A percentile compares a stretch with the other conserved stretches of the same genome.
phyloP scores from a whole-genome alignment of 1,140 invertebrate species.

The Aleiodes sp. region DNA sequence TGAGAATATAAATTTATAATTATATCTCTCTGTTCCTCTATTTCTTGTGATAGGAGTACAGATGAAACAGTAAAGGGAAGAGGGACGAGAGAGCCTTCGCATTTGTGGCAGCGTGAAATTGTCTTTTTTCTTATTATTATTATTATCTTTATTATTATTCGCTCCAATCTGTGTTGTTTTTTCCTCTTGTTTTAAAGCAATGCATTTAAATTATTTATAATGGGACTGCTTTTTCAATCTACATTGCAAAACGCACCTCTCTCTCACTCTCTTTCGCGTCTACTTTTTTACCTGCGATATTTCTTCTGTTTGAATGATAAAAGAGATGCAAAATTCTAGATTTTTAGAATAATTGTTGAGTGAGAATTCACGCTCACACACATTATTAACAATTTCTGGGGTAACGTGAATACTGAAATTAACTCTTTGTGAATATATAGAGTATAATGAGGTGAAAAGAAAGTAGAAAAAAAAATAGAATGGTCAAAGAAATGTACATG shows the following conservation, averaged over 20 bases:
- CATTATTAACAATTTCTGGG: too few relatives aligned
- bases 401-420: background rate
- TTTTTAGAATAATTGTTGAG: background rate
- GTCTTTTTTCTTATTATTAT: background rate
- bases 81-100: too few relatives aligned
- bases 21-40: too few relatives aligned
- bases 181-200: slow-evolving; percentile 45
- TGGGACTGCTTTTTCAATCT: slow-evolving; percentile 52
- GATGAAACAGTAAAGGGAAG: background rate
- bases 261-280: background rate
- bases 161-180: too few relatives aligned
- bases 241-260: slow-evolving; percentile 43
- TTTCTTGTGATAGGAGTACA: too few relatives aligned
- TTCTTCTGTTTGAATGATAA: too few relatives aligned
- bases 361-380: background rate
- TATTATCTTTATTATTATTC: background rate
- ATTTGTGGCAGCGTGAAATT: slow-evolving; percentile 10
- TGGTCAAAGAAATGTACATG: background rate
- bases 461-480: background rate
- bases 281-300: background rate
- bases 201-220: slow-evolving; percentile 59
- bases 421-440: slow-evolving; percentile 1
- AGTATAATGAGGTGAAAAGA: background rate
- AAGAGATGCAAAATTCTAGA: background rate
- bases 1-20: too few relatives aligned